Conservation (phyloP, 2,888 invertebrate species). For the Deilephila porcellus region DNA sequence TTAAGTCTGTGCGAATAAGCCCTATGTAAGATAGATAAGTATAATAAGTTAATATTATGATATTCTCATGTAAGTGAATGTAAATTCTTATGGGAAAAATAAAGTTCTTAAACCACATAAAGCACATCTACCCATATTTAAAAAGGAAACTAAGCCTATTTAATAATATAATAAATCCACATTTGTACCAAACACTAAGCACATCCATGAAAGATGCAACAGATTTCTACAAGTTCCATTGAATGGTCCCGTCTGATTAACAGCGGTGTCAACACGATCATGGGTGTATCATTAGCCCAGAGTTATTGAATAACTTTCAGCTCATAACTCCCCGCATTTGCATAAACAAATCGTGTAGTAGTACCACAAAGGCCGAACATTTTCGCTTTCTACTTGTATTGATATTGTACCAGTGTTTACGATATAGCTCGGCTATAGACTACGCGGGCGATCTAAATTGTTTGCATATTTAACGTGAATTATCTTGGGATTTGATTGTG, state of each 20-base stretch:
- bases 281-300: constrained; percentile 1
- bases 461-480: background rate
- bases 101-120: too few species aligned
- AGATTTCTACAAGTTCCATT: background rate
- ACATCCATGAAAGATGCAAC: background rate
- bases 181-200: background rate
- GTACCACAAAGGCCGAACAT: constrained; percentile 50
- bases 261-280: background rate
- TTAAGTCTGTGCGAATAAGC: too few species aligned
- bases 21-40: too few species aligned
- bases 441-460: background rate
- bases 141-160: too few species aligned
- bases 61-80: too few species aligned
- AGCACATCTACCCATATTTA: too few species aligned
- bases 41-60: too few species aligned
- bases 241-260: constrained; percentile 11
- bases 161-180: background rate
- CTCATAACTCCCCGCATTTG: constrained; percentile 43
- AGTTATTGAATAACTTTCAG: constrained; percentile 24
- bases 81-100: too few species aligned
- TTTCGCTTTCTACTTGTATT: constrained; percentile 64
- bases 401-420: constrained; percentile 47
- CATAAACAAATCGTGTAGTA: constrained; percentile 45
- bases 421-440: background rate
- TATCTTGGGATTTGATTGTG: too few species aligned